These are phyloP conservation scores for Tapirus indicus DNA, from an alignment of 2,797 vertebrate species.

Conservation along the genomic window DNA sequence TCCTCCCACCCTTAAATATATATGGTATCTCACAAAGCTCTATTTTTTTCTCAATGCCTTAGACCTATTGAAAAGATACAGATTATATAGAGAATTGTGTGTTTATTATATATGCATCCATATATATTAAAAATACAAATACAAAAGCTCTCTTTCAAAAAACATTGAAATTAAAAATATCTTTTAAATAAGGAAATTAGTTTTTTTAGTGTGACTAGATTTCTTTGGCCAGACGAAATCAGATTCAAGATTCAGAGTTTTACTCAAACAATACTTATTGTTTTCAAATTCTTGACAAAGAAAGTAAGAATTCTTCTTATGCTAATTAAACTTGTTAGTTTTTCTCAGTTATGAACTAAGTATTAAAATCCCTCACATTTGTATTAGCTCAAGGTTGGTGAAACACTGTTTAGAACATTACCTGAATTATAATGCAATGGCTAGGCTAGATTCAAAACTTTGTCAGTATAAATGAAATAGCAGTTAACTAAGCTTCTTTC, in stretches of 20 bases:
- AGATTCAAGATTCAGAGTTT: neutral
- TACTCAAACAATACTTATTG: neutral
- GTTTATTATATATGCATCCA: neutral
- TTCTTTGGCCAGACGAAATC: neutral
- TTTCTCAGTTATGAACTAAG: neutral
- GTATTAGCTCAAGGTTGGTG: neutral
- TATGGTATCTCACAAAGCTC: fast-evolving
- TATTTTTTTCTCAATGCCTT: neutral
- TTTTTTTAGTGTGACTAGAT: neutral
- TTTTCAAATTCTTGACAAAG: neutral
- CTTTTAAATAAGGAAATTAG: neutral
- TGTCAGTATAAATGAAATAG: neutral
- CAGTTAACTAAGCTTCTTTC: neutral
- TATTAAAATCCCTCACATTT: neutral
- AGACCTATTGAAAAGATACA: neutral
- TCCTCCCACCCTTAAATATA: neutral
- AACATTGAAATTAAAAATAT: constrained; percentile 16
- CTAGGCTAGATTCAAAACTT: neutral
- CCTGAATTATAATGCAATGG: neutral
- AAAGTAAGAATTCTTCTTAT: neutral
- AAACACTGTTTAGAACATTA: neutral
- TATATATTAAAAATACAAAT: neutral
- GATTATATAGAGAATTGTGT: neutral
- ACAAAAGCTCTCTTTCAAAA: constrained; percentile 25
- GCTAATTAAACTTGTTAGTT: neutral